Evolutionary conservation across 2,888 invertebrate species (phyloP).

Genomic region (Zelleria hepariella): DNA sequence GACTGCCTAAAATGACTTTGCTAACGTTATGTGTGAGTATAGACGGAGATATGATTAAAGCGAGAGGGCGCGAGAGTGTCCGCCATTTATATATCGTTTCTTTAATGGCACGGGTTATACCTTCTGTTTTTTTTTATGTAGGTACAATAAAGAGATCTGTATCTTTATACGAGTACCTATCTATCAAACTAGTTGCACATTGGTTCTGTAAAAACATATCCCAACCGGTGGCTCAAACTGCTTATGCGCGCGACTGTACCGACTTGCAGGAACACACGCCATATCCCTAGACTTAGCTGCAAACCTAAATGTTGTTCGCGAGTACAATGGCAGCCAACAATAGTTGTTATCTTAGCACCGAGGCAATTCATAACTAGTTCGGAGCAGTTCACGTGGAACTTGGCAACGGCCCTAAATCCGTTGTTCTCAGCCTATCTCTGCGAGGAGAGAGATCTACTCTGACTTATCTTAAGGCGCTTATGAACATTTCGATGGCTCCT

Average conservation of each 20-base stretch:
- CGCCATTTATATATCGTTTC: too few species aligned
- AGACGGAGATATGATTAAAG: too few species aligned
- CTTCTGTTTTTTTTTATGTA: too few species aligned
- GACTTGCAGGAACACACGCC: background rate
- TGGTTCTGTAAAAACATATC: too few species aligned
- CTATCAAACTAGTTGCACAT: too few species aligned
- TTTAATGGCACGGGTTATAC: too few species aligned
- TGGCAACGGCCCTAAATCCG: constrained; percentile 12
- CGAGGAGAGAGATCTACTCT: background rate
- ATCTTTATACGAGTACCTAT: too few species aligned
- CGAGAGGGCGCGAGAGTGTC: too few species aligned
- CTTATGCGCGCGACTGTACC: background rate
- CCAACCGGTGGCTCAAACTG: background rate
- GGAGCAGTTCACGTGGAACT: constrained; percentile 15
- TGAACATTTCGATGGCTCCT: too few species aligned
- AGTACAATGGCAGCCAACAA: constrained; percentile 16
- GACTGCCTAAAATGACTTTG: too few species aligned
- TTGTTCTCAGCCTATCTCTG: background rate
- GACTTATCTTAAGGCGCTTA: background rate
- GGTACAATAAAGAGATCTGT: too few species aligned
- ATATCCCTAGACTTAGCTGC: background rate
- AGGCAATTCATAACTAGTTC: constrained; percentile 15
- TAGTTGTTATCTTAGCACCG: constrained; percentile 21
- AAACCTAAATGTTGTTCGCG: background rate
- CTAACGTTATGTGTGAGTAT: too few species aligned